Conservation (phyloP, 2,797 vertebrate genomes). For the Syngnathus rostellatus region DNA sequence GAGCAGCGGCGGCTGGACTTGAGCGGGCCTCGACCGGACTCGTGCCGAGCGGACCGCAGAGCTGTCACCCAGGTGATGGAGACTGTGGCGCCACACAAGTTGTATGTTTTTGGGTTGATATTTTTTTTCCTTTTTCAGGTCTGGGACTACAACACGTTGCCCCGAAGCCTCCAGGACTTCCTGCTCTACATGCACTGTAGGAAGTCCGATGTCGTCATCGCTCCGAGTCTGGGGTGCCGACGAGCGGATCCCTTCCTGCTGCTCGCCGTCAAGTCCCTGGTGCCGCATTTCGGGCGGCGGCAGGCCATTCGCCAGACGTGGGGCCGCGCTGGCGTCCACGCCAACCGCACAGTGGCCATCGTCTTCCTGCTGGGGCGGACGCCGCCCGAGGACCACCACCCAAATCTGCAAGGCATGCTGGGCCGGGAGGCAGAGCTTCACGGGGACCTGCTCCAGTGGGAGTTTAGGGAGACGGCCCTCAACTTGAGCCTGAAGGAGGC, state of each 20-base stretch:
- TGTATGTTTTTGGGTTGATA: too few relatives aligned
- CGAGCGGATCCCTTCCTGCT: slow-evolving; percentile 76
- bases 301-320: slow-evolving; percentile 94
- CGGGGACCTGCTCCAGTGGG: slow-evolving; percentile 84
- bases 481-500: slow-evolving; percentile 92
- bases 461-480: slow-evolving; percentile 88
- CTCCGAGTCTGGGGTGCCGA: slow-evolving; percentile 72
- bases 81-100: too few relatives aligned
- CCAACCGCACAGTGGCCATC: slow-evolving; percentile 70
- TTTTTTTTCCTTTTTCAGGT: slow-evolving; percentile 44
- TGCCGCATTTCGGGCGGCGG: slow-evolving; percentile 85
- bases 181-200: slow-evolving; percentile 82
- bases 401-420: slow-evolving; percentile 78
- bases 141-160: slow-evolving; percentile 73
- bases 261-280: slow-evolving; percentile 82
- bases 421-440: slow-evolving; percentile 75
- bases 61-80: slow-evolving; percentile 56
- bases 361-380: slow-evolving; percentile 86
- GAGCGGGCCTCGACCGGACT: slow-evolving; percentile 22
- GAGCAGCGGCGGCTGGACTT: slow-evolving; percentile 81
- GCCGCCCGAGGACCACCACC: slow-evolving; percentile 70
- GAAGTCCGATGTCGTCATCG: slow-evolving; percentile 76
- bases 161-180: slow-evolving; percentile 84
- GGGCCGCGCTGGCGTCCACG: slow-evolving; percentile 72
- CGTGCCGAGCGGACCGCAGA: slow-evolving; percentile 71